Base-by-base conservation (phyloP, 2,797 vertebrate genomes). In the Chanos chanos region DNA sequence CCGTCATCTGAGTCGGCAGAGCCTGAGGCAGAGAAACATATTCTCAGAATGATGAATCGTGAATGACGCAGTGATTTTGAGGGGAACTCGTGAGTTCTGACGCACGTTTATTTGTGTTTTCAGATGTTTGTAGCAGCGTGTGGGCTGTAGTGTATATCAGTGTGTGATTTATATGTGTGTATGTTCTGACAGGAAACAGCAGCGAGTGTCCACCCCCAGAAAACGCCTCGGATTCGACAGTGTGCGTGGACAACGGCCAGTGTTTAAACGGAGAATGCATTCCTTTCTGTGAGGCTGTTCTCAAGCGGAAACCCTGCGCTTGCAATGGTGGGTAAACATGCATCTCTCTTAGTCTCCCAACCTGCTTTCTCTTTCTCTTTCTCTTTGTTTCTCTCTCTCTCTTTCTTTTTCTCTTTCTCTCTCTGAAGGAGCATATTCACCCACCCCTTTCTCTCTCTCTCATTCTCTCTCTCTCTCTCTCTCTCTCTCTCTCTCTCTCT, bases 241-340 rank as follows among this genome's bases (percentile, higher is more conserved):
- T 88, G 47, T 99, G 96, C 0, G 82, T 99, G 83, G 96, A 99
- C 81, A 90, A 87, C 16, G 96, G 96, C 0, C 85, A 90, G 81
- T 99, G 96, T 82, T 81, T 85, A 58, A 79, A 71, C 0, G 96
- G 96, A 0, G 90, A 92, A 65, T 99, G 96, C 0, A 66, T 95
- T n/a, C 95, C 96, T 0, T 98, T 98, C 89, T 99, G 96, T 0
- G 91, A 93, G 83, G 86, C 91, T 16, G 79, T 89, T 47, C 73
- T 82, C 37, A 81, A 77, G 27, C 90, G 94, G 55, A 78, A 86
- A 48, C 93, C 95, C 0, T 99, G 96, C 21, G 95, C 95, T 0
- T 99, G 96, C 68, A 95, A 93, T 0, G 94, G 96, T 99, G 82
- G 64, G 86, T 4, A 13, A 24, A 41, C 1, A 19, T 49, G n/a